phyloP scores from a whole-genome alignment of 2,797 vertebrate genomes.

The Remorina albescens region DNA sequence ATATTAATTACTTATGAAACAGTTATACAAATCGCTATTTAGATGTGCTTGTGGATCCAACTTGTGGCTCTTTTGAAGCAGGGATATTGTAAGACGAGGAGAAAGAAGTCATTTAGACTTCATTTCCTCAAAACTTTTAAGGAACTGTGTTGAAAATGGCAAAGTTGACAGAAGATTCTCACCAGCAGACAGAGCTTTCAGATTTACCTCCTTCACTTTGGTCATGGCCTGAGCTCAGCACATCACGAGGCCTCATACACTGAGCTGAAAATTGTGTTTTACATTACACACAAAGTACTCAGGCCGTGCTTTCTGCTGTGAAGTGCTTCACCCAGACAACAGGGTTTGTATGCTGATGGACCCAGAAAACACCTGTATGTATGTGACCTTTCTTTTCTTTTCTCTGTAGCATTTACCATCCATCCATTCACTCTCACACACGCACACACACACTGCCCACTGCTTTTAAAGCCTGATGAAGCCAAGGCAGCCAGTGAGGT shows the following conservation, averaged over 20 bases:
- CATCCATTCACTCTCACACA: background rate
- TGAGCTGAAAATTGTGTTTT: conserved; percentile 20
- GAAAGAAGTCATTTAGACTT: background rate
- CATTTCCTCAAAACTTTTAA: conserved; percentile 1
- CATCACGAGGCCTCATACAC: background rate
- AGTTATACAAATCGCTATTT: conserved; percentile 23
- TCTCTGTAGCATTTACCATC: too few relatives aligned
- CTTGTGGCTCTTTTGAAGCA: conserved; percentile 4
- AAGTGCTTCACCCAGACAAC: background rate
- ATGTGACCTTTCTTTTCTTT: background rate
- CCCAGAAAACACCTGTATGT: background rate
- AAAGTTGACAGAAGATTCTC: conserved; percentile 15
- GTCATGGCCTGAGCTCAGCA: conserved; percentile 36
- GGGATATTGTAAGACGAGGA: background rate
- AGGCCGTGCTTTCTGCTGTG: conserved; percentile 11
- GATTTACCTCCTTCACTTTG: conserved; percentile 23
- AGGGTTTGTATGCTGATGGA: background rate
- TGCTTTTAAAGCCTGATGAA: conserved; percentile 19
- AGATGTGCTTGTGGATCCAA: background rate
- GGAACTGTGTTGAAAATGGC: conserved; percentile 16
- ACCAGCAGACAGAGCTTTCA: background rate
- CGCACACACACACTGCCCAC: too few relatives aligned
- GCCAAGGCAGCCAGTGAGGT: conserved; percentile 22
- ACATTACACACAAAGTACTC: conserved; percentile 28
- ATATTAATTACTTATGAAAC: conserved; percentile 16